Conservation (phyloP, 2,797 vertebrate species). For the Hypotaenidia okinawae region DNA sequence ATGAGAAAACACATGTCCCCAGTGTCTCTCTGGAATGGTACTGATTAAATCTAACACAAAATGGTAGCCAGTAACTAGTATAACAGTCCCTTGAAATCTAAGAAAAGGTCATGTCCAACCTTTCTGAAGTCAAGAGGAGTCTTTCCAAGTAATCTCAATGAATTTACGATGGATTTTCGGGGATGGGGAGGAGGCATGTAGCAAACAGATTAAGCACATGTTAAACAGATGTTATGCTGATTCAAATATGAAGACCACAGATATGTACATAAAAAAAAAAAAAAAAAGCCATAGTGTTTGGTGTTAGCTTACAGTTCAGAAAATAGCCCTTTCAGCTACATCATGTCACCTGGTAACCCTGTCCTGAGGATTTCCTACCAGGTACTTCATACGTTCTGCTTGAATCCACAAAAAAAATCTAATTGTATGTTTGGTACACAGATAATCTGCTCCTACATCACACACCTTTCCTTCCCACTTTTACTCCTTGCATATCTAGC, state of each 20-base stretch:
- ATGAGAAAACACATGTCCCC: background rate
- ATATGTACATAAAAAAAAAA: background rate
- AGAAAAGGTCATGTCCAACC: background rate
- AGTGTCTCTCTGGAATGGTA: background rate
- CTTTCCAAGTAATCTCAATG: background rate
- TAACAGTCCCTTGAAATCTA: background rate
- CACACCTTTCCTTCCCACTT: background rate
- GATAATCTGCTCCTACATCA: background rate
- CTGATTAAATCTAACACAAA: background rate
- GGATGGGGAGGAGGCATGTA: rapidly evolving
- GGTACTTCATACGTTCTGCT: background rate
- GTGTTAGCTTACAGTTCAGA: background rate
- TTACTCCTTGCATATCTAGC: background rate
- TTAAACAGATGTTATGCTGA: background rate
- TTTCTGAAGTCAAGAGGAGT: background rate
- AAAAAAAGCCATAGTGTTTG: background rate
- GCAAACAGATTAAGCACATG: background rate
- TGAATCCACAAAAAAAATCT: background rate
- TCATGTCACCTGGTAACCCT: background rate
- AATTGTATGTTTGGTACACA: background rate
- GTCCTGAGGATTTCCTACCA: background rate
- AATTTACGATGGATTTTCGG: background rate
- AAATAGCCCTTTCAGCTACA: background rate
- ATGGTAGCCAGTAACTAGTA: background rate
- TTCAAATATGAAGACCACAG: background rate